Evolutionary conservation across 2,888 invertebrate genomes (phyloP), one percentile per base, ranked within the genome.

Genomic region (Diloba caeruleocephala): DNA sequence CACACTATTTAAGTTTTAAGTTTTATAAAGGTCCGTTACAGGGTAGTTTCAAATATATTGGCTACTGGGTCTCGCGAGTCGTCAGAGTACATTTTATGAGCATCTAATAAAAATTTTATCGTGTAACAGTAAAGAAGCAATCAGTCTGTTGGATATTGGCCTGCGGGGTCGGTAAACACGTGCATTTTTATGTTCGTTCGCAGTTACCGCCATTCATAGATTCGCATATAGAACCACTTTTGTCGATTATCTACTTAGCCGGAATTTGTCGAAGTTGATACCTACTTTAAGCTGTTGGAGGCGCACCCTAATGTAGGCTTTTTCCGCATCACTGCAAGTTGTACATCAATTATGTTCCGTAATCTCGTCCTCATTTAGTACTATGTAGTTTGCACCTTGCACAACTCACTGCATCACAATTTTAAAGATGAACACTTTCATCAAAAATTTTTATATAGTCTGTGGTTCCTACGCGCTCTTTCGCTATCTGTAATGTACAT

Each of bases 51-150:
- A 87, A 87, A 86, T 91, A 90, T 91, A 92, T 92, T 91, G 90
- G 90, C 88, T 88, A 89, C 87, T 87, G 86, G 89, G 88, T 85
- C 87, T 81, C 87, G 84, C 85, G 84, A 85, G 81, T 89, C 89
- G 87, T 88, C 86, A 82, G 81, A 78, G 92, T 88, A 90, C 86
- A 89, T 84, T 92, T 93, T 91, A 92, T 84, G 90, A 83, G 83
- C 88, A 84, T 85, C 88, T 87, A 92, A 92, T 93, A 93, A 92
- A 92, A 88, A 10, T 85, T 91, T 93, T 93, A 93, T 92, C 88
- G 92, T 93, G 93, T 93, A 92, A 92, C 90, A 92, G 90, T 92
- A 93, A 93, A 93, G 92, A 92, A 92, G 92, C 93, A 92, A 93
- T 93, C 93, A 90, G 92, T 89, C 88, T 83, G 88, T 82, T 77